Evolutionary conservation across 2,113 vertebrate species (phyloP).

Genomic region (Numida meleagris): DNA sequence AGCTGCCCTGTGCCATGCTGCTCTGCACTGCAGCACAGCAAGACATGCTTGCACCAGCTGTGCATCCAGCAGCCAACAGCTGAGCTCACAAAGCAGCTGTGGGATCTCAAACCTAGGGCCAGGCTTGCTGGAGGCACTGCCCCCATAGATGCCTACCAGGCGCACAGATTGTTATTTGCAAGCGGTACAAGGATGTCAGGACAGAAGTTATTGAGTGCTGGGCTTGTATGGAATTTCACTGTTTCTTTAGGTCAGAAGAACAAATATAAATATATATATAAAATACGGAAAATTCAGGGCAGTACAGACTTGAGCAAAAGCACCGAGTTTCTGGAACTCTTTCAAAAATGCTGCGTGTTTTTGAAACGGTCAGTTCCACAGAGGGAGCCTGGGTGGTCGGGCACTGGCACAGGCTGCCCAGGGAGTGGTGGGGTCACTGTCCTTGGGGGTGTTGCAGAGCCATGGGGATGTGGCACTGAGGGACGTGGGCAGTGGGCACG

Average conservation of each 20-base stretch:
- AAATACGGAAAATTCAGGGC: neutral
- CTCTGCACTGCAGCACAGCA: rapidly evolving
- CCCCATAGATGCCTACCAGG: neutral
- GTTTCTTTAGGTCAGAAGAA: neutral
- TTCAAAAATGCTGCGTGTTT: neutral
- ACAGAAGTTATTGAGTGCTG: neutral
- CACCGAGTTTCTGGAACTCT: neutral
- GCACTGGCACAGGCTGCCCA: too few species aligned
- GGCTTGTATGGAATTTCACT: neutral
- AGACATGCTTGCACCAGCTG: rapidly evolving
- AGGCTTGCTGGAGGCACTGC: neutral
- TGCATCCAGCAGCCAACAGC: too few species aligned
- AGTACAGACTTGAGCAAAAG: neutral
- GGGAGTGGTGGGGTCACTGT: too few species aligned
- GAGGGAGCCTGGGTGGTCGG: neutral
- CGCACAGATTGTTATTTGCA: neutral
- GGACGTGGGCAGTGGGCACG: too few species aligned
- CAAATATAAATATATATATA: neutral
- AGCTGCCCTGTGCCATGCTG: neutral
- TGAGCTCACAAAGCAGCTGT: neutral
- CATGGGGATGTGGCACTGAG: too few species aligned
- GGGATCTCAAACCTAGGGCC: neutral
- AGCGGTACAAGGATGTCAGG: neutral
- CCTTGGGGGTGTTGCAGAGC: too few species aligned
- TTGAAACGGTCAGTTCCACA: neutral